Evolutionary conservation across 2,888 invertebrate species (phyloP).

Genomic region (Catocala fraxini): DNA sequence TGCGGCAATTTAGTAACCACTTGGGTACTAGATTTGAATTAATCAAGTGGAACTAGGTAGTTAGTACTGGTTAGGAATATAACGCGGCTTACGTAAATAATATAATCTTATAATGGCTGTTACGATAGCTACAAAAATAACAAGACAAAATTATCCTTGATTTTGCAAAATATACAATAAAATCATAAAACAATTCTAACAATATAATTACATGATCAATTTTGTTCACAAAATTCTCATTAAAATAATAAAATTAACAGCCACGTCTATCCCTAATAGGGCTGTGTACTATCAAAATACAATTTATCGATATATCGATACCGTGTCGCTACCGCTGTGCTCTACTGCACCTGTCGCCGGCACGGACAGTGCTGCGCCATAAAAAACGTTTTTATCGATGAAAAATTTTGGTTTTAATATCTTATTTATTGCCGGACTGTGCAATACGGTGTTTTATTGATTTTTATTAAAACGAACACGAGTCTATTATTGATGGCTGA

Average conservation of each 20-base stretch:
- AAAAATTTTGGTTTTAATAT: slow-evolving; percentile 39
- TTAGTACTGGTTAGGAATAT: no score
- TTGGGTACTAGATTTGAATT: no score
- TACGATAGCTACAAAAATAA: no score
- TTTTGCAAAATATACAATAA: background rate
- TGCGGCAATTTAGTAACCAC: no score
- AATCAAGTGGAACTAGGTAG: no score
- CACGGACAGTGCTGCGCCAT: slow-evolving; percentile 59
- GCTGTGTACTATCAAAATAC: slow-evolving; percentile 68
- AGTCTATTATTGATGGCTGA: background rate
- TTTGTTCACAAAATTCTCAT: slow-evolving; percentile 4
- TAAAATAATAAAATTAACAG: slow-evolving; percentile 21
- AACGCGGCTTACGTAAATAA: no score
- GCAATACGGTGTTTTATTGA: slow-evolving; percentile 17
- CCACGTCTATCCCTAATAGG: slow-evolving; percentile 53
- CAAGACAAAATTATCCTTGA: no score
- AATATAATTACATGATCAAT: slow-evolving; percentile 6
- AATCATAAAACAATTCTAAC: background rate
- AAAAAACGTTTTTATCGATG: slow-evolving; percentile 59
- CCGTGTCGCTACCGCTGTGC: slow-evolving; percentile 57
- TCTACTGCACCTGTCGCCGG: slow-evolving; percentile 75
- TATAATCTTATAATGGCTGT: no score
- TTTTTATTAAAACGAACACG: slow-evolving; percentile 22
- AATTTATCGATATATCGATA: slow-evolving; percentile 77
- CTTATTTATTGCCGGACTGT: slow-evolving; percentile 29